These are phyloP conservation scores for Hirtodrosophila cameraria DNA, from an alignment of 2,888 invertebrate species.

Conservation along the genomic window DNA sequence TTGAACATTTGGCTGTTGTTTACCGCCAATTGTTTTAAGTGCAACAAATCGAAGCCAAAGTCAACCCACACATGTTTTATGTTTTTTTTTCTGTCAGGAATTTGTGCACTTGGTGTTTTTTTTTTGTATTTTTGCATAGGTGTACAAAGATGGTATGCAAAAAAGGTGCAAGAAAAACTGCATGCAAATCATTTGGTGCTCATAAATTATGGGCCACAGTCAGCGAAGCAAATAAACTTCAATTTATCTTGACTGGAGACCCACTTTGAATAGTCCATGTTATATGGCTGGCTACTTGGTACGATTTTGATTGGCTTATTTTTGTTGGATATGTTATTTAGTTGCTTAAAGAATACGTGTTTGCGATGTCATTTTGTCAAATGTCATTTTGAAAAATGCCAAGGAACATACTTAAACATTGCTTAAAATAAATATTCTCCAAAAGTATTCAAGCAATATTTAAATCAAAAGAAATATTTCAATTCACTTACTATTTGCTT, in stretches of 20 bases:
- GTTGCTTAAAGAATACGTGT: too few species aligned
- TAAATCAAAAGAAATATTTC: not conserved
- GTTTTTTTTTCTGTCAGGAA: conserved; percentile 15
- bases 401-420: too few species aligned
- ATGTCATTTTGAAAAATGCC: too few species aligned
- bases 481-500: not conserved
- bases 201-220: conserved; percentile 66
- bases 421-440: too few species aligned
- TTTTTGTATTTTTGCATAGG: conserved; percentile 4
- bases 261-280: not conserved
- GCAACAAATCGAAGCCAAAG: conserved; percentile 53
- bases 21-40: conserved; percentile 69
- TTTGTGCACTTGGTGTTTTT: conserved; percentile 2
- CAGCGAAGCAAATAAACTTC: conserved; percentile 66
- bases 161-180: conserved; percentile 55
- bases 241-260: conserved; percentile 58
- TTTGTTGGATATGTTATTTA: not conserved
- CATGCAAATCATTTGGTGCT: conserved; percentile 75
- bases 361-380: too few species aligned
- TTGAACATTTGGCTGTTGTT: conserved; percentile 37
- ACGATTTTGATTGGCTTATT: conserved; percentile 14
- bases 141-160: conserved; percentile 16
- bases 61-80: conserved; percentile 33
- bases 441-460: too few species aligned
- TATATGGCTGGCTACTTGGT: conserved; percentile 2